A percentile compares a stretch with the other conserved stretches of the same genome.
These are phyloP conservation scores for Zaprionus bogoriensis DNA, from an alignment of 2,888 invertebrate species.

Conservation along the genomic window DNA sequence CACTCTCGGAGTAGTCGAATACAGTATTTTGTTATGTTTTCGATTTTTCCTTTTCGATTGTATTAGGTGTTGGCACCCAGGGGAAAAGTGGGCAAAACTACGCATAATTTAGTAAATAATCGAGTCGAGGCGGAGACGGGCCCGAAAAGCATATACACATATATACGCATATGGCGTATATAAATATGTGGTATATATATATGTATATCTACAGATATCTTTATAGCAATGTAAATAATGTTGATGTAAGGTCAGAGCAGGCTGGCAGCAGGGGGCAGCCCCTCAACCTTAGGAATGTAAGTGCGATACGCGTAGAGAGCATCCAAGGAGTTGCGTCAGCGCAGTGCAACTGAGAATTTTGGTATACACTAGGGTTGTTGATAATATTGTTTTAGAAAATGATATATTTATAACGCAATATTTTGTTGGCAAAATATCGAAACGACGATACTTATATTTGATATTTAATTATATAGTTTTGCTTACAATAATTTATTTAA, in stretches of 20 bases:
- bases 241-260: constrained; percentile 26
- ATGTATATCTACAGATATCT: constrained; percentile 14
- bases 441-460: no score
- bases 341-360: not conserved
- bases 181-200: constrained; percentile 4
- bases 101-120: constrained; percentile 61
- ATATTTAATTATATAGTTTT: no score
- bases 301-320: not conserved
- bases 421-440: no score
- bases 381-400: no score
- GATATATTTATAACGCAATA: no score
- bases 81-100: constrained; percentile 64
- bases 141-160: constrained; percentile 2
- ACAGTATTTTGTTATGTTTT: constrained; percentile 1
- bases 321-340: not conserved
- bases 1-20: not conserved
- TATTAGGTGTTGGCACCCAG: constrained; percentile 32
- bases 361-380: no score
- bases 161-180: constrained; percentile 6
- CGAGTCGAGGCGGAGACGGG: constrained; percentile 9
- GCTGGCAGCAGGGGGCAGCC: no score
- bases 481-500: no score
- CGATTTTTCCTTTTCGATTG: constrained; percentile 9
- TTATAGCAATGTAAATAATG: constrained; percentile 12
- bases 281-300: constrained; percentile 21